Percentiles rank a stretch among this genome's conserved stretches.
Conservation (phyloP, 2,888 invertebrate genomes). For the Oxytorus armatus region DNA sequence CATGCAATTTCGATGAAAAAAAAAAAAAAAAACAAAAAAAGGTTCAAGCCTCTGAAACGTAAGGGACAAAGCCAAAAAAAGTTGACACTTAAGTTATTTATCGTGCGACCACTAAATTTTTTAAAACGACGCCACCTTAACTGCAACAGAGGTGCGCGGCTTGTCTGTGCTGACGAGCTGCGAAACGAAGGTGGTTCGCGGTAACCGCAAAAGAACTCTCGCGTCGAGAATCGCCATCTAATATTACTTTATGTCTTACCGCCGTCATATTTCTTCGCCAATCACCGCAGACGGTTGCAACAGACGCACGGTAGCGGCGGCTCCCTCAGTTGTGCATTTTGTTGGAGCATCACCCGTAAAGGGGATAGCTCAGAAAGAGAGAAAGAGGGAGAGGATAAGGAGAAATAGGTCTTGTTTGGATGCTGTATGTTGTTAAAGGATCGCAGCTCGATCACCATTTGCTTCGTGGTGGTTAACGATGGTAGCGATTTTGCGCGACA, state of each 20-base stretch:
- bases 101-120: background rate
- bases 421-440: slow-evolving; percentile 40
- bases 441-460: slow-evolving; percentile 49
- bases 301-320: slow-evolving; percentile 3
- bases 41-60: background rate
- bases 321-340: slow-evolving; percentile 18
- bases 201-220: slow-evolving; percentile 39
- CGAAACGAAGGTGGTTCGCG: slow-evolving; percentile 16
- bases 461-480: slow-evolving; percentile 44
- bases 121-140: slow-evolving; percentile 11
- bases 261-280: slow-evolving; percentile 71
- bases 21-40: too few relatives aligned
- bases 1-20: background rate
- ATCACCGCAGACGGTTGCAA: slow-evolving; percentile 65
- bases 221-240: slow-evolving; percentile 39
- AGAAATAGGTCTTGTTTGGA: slow-evolving; percentile 5
- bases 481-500: slow-evolving; percentile 43
- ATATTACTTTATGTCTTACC: slow-evolving; percentile 68
- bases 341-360: slow-evolving; percentile 20
- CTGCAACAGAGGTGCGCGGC: background rate
- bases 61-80: background rate
- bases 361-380: slow-evolving; percentile 6
- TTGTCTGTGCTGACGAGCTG: slow-evolving; percentile 4
- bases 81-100: background rate
- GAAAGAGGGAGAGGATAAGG: background rate